phyloP scores from a whole-genome alignment of 2,888 invertebrate genomes.

The Liodrosophila aerea region DNA sequence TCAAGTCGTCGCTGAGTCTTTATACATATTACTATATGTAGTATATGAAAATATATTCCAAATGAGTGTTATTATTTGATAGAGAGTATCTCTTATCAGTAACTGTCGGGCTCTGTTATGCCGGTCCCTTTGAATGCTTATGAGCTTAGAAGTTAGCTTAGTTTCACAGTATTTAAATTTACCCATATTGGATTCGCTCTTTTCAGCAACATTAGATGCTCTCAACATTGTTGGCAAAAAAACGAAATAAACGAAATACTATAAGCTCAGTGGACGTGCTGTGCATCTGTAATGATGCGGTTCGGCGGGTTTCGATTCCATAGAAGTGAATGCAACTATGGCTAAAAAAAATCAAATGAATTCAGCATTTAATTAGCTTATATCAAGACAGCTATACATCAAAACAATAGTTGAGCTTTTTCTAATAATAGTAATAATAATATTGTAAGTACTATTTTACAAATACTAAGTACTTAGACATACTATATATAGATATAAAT shows the following conservation, averaged over 20 bases:
- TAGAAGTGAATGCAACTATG: slow-evolving; percentile 41
- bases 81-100: background rate
- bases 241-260: background rate
- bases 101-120: background rate
- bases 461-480: too few species aligned
- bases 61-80: slow-evolving; percentile 1
- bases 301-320: slow-evolving; percentile 58
- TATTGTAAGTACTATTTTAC: too few species aligned
- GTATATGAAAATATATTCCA: slow-evolving; percentile 5
- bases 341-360: slow-evolving; percentile 34
- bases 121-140: slow-evolving; percentile 42
- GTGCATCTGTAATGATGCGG: slow-evolving; percentile 65
- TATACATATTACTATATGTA: slow-evolving; percentile 27
- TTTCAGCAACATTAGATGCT: slow-evolving; percentile 6
- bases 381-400: slow-evolving; percentile 27
- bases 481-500: too few species aligned
- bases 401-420: slow-evolving; percentile 29
- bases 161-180: background rate
- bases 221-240: slow-evolving; percentile 29
- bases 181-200: background rate
- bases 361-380: slow-evolving; percentile 45
- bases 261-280: slow-evolving; percentile 46
- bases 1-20: slow-evolving; percentile 4
- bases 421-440: too few species aligned
- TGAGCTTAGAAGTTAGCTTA: slow-evolving; percentile 41